phyloP scores from a whole-genome alignment of 2,113 vertebrate species.

The Microcebus ravelobensis region DNA sequence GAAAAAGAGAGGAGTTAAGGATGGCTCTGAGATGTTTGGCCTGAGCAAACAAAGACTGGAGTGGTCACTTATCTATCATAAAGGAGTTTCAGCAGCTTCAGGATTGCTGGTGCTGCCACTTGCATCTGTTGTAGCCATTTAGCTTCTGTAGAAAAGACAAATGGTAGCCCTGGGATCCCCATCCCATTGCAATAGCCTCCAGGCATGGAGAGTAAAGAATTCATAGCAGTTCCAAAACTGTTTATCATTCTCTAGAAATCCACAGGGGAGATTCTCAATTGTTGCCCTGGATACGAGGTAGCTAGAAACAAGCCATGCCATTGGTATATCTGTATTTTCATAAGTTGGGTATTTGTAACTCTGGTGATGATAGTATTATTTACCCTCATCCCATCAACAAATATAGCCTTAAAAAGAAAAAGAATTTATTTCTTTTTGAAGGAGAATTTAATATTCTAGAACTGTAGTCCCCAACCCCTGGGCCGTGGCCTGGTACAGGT shows the following conservation, averaged over 20 bases:
- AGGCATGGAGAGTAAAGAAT: not conserved
- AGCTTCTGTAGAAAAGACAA: not conserved
- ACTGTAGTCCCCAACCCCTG: not conserved
- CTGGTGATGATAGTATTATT: not conserved
- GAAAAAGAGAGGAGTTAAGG: not conserved
- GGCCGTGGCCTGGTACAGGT: too few species aligned
- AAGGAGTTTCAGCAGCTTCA: not conserved
- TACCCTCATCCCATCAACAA: not conserved
- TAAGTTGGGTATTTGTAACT: not conserved
- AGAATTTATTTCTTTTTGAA: conserved; percentile 35
- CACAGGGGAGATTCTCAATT: not conserved
- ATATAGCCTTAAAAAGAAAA: not conserved
- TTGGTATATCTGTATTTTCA: not conserved
- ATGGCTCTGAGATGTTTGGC: not conserved
- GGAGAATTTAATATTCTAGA: conserved; percentile 25
- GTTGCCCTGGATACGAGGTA: not conserved
- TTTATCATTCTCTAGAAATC: not conserved
- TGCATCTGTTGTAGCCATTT: not conserved
- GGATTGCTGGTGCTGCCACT: not conserved
- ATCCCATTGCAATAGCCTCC: not conserved
- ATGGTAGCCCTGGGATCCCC: not conserved
- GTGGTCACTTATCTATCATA: not conserved
- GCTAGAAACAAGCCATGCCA: not conserved
- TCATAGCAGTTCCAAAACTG: not conserved
- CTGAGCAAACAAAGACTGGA: not conserved